Evolutionary conservation across 2,888 invertebrate species (phyloP).

Genomic region (Conops quadrifasciatus): DNA sequence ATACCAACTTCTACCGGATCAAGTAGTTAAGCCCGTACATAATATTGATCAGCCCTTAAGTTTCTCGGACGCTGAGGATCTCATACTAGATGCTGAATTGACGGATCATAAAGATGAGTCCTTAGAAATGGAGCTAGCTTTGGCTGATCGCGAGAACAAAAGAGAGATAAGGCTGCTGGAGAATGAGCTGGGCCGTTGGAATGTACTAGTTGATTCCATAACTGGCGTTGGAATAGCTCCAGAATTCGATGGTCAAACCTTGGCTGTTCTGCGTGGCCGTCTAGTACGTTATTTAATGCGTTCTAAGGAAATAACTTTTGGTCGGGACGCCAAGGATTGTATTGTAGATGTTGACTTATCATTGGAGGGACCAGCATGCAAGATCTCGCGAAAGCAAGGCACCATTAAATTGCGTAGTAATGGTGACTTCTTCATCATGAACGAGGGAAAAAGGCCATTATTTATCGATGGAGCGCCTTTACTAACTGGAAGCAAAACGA

Average conservation of each 20-base stretch:
- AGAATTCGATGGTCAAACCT: constrained; percentile 92
- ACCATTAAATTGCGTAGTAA: constrained; percentile 88
- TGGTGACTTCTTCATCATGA: constrained; percentile 94
- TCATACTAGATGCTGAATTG: constrained; percentile 84
- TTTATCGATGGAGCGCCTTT: constrained; percentile 94
- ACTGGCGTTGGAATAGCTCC: constrained; percentile 79
- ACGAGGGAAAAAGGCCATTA: constrained; percentile 93
- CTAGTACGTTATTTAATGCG: constrained; percentile 94
- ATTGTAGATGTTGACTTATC: constrained; percentile 92
- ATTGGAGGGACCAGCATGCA: constrained; percentile 93
- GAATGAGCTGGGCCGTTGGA: constrained; percentile 90
- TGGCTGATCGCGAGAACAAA: constrained; percentile 80
- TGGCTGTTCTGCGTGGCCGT: constrained; percentile 90
- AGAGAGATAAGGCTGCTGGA: constrained; percentile 88
- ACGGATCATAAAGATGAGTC: constrained; percentile 81
- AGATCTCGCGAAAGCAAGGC: constrained; percentile 92
- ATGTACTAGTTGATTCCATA: constrained; percentile 90
- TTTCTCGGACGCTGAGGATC: constrained; percentile 93
- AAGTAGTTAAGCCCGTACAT: constrained; percentile 74
- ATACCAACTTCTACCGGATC: constrained; percentile 90
- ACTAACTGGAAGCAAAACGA: constrained; percentile 86
- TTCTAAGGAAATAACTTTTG: constrained; percentile 93
- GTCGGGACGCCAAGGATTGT: constrained; percentile 87
- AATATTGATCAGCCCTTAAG: constrained; percentile 73
- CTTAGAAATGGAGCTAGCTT: constrained; percentile 79